A percentile compares a stretch with the other conserved stretches of the same genome.
Evolutionary conservation across 2,888 invertebrate genomes (phyloP).

Genomic region (Trachelus stipa): DNA sequence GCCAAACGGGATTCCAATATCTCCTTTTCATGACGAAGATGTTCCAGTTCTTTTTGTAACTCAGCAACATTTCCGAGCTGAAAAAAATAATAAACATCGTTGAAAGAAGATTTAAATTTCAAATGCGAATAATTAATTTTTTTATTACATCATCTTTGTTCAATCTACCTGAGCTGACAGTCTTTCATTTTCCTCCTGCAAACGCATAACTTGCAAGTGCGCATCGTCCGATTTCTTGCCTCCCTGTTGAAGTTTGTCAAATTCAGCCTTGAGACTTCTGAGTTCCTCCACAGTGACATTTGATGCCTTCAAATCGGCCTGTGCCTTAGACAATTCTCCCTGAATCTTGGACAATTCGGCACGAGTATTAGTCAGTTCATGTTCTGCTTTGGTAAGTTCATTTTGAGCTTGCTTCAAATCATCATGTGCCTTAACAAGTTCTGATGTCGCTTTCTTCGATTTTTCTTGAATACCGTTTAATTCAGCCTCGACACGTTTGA

Average conservation of each 20-base stretch:
- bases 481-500: conserved; percentile 65
- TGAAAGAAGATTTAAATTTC: not conserved
- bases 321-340: conserved; percentile 43
- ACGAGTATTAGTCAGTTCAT: conserved; percentile 38
- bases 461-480: conserved; percentile 42
- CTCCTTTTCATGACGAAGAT: conserved; percentile 64
- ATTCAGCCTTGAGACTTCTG: conserved; percentile 36
- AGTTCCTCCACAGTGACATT: conserved; percentile 33
- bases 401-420: conserved; percentile 40
- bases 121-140: not conserved
- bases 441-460: conserved; percentile 34
- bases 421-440: conserved; percentile 38
- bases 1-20: conserved; percentile 62
- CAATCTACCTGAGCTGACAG: conserved; percentile 65
- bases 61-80: conserved; percentile 46
- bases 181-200: conserved; percentile 70
- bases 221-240: conserved; percentile 39
- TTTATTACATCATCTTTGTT: not conserved
- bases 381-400: conserved; percentile 38
- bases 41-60: conserved; percentile 55
- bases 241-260: conserved; percentile 41
- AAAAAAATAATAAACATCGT: conserved; percentile 16
- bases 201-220: conserved; percentile 62
- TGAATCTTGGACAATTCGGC: conserved; percentile 41
- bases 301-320: conserved; percentile 29